Base-by-base conservation (phyloP, 2,888 invertebrate species). In the Lithosia quadra region DNA sequence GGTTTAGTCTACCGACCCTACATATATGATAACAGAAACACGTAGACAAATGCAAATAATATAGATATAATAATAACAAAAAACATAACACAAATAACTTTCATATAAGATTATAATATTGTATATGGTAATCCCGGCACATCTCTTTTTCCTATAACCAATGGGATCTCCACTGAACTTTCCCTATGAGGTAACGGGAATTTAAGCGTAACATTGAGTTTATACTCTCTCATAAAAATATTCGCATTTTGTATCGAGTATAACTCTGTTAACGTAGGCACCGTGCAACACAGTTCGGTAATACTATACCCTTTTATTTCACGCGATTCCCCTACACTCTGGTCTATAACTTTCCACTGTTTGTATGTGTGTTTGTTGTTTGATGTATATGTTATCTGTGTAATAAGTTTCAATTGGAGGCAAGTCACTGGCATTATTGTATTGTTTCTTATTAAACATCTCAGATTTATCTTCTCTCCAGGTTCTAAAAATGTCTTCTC, bases 111-210 rank as follows among this genome's bases (percentile, higher is more conserved):
- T n/a, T 49, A 49, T 49, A 49, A 49, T 49, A 49, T 49, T n/a
- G 49, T n/a, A 33, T 62, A 62, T 4, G n/a, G 22, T n/a, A n/a
- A 18, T 28, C 11, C 49, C 3, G 60, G 60, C 2, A 39, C 22
- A 24, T 60, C 39, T 18, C 22, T 10, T 60, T 60, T 75, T n/a
- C 84, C 85, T 57, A 86, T 79, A 2, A 82, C 81, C 39, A 87
- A 74, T 43, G 84, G 86, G 11, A 85, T 69, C 34, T 84, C 79
- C 0, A 73, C 63, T 10, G 69, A 67, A 4, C 75, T 64, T 69
- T 85, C 82, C 5, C 68, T 63, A 49, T 84, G 69, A 7, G 83
- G 86, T 10, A 82, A 63, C 0, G 87, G 87, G 3, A 87, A 57
- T 60, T 68, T 67, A 0, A 79, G 56, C 0, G 82, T 84, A 2